phyloP scores from a whole-genome alignment of 2,797 vertebrate genomes.

The Apodemus agrarius region DNA sequence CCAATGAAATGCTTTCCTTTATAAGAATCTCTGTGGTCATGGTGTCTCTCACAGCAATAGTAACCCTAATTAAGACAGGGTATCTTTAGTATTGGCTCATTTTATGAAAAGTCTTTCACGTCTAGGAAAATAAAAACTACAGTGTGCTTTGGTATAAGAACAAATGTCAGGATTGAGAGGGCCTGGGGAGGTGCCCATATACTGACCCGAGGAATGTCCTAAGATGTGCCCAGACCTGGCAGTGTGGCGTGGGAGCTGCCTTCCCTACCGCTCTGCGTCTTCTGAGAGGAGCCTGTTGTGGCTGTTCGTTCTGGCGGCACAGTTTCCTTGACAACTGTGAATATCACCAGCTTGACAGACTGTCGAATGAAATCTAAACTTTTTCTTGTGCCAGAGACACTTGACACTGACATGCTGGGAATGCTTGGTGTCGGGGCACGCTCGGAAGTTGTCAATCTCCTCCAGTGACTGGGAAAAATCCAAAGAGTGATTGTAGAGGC shows the following conservation, averaged over 20 bases:
- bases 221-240: too few species aligned
- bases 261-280: neutral
- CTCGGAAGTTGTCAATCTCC: neutral
- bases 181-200: neutral
- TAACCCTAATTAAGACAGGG: neutral
- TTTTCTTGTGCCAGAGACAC: neutral
- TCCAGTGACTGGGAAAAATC: neutral
- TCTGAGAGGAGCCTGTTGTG: neutral
- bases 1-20: neutral
- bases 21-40: neutral
- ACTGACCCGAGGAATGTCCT: neutral
- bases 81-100: neutral
- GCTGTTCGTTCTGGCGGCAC: conserved; percentile 22
- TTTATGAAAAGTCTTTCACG: too few species aligned
- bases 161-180: neutral
- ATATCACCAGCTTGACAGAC: conserved; percentile 9
- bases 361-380: conserved; percentile 53
- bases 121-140: neutral
- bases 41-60: neutral
- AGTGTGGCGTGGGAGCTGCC: neutral
- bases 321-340: conserved; percentile 6
- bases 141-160: neutral
- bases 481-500: neutral
- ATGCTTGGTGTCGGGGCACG: neutral
- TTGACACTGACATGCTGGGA: neutral